phyloP scores from a whole-genome alignment of 1,140 invertebrate species.

The Nymphalis io region DNA sequence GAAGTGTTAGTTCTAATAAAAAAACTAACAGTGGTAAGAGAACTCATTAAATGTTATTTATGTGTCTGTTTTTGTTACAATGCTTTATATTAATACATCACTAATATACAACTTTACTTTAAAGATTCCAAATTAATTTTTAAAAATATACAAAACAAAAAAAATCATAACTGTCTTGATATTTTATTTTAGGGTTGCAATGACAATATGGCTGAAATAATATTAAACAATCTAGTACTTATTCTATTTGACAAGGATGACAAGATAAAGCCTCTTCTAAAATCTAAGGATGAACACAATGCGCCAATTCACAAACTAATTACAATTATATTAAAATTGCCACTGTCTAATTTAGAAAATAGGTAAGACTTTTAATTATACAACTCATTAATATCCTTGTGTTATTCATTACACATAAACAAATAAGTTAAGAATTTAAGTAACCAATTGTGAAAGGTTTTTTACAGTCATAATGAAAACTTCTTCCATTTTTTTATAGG shows the following conservation, averaged over 20 bases:
- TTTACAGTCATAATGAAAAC: too few relatives aligned
- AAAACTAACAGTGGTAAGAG: slow-evolving; percentile 45
- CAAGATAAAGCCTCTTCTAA: slow-evolving; percentile 43
- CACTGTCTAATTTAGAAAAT: slow-evolving; percentile 31
- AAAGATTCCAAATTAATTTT: too few relatives aligned
- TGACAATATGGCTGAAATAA: slow-evolving; percentile 32
- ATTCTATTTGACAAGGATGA: slow-evolving; percentile 51
- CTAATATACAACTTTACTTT: too few relatives aligned
- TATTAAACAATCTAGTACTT: slow-evolving; percentile 45
- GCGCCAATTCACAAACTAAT: slow-evolving; percentile 45
- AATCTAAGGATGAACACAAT: slow-evolving; percentile 36
- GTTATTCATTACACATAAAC: neutral
- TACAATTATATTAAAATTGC: slow-evolving; percentile 40
- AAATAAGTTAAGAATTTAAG: too few relatives aligned
- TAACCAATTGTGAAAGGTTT: too few relatives aligned
- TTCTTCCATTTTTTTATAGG: too few relatives aligned
- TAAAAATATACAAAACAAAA: slow-evolving; percentile 5
- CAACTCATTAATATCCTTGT: neutral
- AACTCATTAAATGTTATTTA: neutral
- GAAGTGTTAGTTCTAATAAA: slow-evolving; percentile 46
- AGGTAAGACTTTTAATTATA: slow-evolving; percentile 20
- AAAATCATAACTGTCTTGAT: neutral
- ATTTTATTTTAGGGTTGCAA: slow-evolving; percentile 30
- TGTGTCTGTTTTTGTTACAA: neutral
- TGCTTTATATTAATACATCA: too few relatives aligned